These are phyloP conservation scores for Palythoa heliodiscus DNA, from an alignment of 92 coral and sea anemone genomes.

Conservation along the genomic window DNA sequence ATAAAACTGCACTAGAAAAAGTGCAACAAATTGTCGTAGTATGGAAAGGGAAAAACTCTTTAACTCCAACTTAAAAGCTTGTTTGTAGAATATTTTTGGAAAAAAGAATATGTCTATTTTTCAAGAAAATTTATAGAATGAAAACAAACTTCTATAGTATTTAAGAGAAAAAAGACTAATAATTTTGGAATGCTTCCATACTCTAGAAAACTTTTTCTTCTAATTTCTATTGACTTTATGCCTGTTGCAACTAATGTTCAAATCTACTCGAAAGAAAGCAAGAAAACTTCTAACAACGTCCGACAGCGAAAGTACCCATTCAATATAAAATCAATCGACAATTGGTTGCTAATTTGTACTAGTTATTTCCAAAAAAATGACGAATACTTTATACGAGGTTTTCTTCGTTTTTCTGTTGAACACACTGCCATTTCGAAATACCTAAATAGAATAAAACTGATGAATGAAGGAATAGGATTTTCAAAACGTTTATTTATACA, in stretches of 20 bases:
- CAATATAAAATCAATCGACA: neutral
- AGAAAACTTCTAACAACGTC: neutral
- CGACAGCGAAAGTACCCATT: neutral
- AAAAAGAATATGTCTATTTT: neutral
- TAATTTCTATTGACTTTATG: constrained; percentile 8
- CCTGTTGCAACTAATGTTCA: constrained; percentile 14
- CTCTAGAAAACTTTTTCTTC: neutral
- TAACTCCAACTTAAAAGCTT: constrained; percentile 6
- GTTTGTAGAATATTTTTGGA: neutral
- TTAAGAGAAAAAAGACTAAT: neutral
- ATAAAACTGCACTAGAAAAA: neutral
- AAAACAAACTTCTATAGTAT: neutral
- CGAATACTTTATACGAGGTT: neutral
- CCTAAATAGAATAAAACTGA: neutral
- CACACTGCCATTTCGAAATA: neutral
- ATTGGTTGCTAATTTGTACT: neutral
- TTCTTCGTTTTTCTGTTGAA: constrained; percentile 9
- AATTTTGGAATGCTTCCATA: neutral
- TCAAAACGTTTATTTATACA: neutral
- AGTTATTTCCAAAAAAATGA: neutral
- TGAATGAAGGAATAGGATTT: constrained; percentile 11
- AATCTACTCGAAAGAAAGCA: constrained; percentile 2
- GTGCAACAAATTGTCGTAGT: neutral
- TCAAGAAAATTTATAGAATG: neutral
- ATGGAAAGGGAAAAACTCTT: neutral